Evolutionary conservation across 2,113 vertebrate species (phyloP), one percentile per base, ranked within the genome.

Genomic region (Prunella fulvescens): DNA sequence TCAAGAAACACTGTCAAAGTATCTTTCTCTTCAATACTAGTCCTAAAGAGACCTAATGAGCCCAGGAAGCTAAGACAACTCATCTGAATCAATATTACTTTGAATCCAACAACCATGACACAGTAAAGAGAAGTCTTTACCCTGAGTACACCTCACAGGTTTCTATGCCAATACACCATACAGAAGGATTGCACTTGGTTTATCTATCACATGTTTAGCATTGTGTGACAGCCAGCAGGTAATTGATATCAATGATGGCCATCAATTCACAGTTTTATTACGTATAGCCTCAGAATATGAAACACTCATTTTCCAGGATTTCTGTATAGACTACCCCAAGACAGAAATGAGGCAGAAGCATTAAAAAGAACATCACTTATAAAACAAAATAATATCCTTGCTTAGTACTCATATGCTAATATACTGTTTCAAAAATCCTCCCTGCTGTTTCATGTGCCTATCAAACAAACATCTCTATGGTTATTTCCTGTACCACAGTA

Each of bases 361-460:
- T 17, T 29, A 69, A 31, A 33, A 47, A 84, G 23, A 78, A 7
- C 15, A 42, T 48, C 44, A 11, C 10, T 40, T 58, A 23, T 44
- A 57, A 76, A 82, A 40, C 4, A 37, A 80, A 66, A 44, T 48
- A 37, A 45, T 54, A n/a, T 14, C 10, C 26, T 33, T 56, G 6
- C 51, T 25, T 33, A 6, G 4, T 58, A 71, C 11, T 58, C 11
- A 8, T 17, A 31, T 0, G 0, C 7, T 60, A 51, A 67, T 29
- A 16, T 51, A 25, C 10, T 13, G 5, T 81, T 76, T 42, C 39
- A 54, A 33, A 67, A 79, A 44, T 53, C n/a, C 64, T 76, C 48
- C 7, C 44, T 86, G 16, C 5, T 61, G 4, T 44, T 88, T 66
- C 53, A 37, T 20, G 17, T 29, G 13, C 17, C 18, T 53, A 3